Evolutionary conservation across 2,113 vertebrate species (phyloP).

Genomic region (Datnioides undecimradiatus): DNA sequence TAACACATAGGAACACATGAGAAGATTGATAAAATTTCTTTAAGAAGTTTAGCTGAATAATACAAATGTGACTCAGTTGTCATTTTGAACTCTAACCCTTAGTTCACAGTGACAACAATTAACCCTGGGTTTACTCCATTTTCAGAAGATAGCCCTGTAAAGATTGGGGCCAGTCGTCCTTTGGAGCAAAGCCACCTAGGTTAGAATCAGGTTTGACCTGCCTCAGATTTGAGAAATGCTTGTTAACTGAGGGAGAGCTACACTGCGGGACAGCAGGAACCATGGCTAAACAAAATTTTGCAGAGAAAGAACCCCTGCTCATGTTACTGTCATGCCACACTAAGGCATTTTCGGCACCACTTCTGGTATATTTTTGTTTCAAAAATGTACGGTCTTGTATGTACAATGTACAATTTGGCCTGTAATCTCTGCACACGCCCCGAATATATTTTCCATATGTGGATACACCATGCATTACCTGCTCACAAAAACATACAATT

Average conservation of each 20-base stretch:
- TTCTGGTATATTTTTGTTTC: background rate
- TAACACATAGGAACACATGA: background rate
- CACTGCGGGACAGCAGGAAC: background rate
- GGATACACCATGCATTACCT: constrained; percentile 10
- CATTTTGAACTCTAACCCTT: constrained; percentile 12
- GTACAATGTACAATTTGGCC: background rate
- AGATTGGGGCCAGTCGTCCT: constrained; percentile 45
- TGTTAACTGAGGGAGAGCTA: constrained; percentile 12
- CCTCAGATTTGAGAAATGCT: background rate
- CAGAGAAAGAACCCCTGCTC: background rate
- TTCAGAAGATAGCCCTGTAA: constrained; percentile 40
- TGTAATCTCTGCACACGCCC: background rate
- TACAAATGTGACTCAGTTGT: constrained; percentile 24
- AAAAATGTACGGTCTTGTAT: background rate
- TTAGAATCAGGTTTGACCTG: constrained; percentile 37
- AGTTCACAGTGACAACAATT: constrained; percentile 42
- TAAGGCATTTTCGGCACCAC: background rate
- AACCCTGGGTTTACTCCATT: constrained; percentile 47
- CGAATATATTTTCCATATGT: background rate
- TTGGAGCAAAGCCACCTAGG: constrained; percentile 16
- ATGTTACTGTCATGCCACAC: background rate
- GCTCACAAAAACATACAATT: background rate
- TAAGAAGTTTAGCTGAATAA: constrained; percentile 36
- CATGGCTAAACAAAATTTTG: background rate
- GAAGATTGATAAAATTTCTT: background rate